Base-by-base conservation (phyloP, 2,888 invertebrate genomes). In the Creontiades dilutus region DNA sequence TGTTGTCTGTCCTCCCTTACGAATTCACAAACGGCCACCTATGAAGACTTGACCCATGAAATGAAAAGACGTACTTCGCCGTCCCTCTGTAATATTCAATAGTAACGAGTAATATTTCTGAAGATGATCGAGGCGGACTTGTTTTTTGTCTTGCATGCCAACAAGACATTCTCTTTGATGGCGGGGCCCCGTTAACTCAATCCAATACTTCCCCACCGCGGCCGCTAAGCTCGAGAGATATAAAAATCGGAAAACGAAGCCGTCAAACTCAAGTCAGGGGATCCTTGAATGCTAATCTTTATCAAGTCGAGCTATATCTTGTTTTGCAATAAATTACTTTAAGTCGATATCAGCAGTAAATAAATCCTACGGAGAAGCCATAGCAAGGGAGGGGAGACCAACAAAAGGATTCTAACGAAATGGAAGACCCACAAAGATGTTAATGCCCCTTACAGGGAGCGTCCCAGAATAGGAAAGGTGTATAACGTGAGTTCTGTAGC, bases 141-240 rank as follows among this genome's bases (percentile, higher is more conserved):
- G 19, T 19, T 68, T 78, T 68, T 78, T 52, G 47, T 27, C 47
- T 87, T 78, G 75, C 87, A 87, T 87, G 87, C 37, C 19, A 46
- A 46, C 75, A 87, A 87, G 78, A 87, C 87, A 87, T 87, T 87
- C 87, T 78, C 87, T 87, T 87, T 87, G 87, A 78, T 78, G 57
- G 68, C 23, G 23, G 19, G 27, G n/a, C 61, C 68, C 19, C 23
- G 68, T 9, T 68, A 68, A 68, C 68, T 68, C 68, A 68, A 23
- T 68, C 23, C 68, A 4, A 68, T 68, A 12, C 68, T 68, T 68
- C 9, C 23, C 27, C 68, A 0, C 3, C 61, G 23, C 61, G 27
- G 27, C 37, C 37, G 37, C 3, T 4, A 37, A 37, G 37, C 37
- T 37, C 37, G 2, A 37, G 37, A 37, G 37, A 37, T 68, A 68